Percentiles rank a stretch among this genome's conserved stretches.
These are phyloP conservation scores for Hirtodrosophila trivittata DNA, from an alignment of 2,888 invertebrate species.

Conservation along the genomic window DNA sequence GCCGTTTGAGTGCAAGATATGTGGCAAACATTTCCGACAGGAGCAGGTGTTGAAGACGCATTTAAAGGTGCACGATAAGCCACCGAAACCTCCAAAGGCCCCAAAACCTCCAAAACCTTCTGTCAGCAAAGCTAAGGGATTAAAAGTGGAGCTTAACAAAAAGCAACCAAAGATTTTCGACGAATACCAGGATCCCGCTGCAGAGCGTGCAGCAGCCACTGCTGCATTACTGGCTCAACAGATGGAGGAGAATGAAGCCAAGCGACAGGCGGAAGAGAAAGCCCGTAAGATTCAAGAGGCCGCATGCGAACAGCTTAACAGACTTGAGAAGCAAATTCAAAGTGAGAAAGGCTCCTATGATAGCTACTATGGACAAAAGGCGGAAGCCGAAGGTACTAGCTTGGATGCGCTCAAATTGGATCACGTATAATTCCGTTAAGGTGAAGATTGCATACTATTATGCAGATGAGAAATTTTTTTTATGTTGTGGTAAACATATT, in stretches of 20 bases:
- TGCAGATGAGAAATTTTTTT: slow-evolving; percentile 21
- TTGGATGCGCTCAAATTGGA: slow-evolving; percentile 64
- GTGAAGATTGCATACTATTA: slow-evolving; percentile 32
- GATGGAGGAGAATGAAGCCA: slow-evolving; percentile 76
- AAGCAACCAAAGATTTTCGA: slow-evolving; percentile 69
- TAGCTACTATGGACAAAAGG: slow-evolving; percentile 69
- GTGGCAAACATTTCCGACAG: slow-evolving; percentile 82
- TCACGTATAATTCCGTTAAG: slow-evolving; percentile 52
- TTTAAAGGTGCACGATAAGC: slow-evolving; percentile 79
- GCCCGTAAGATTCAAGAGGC: slow-evolving; percentile 79
- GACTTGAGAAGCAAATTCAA: slow-evolving; percentile 68
- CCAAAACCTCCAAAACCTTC: slow-evolving; percentile 58
- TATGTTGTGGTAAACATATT: slow-evolving; percentile 26
- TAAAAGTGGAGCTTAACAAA: slow-evolving; percentile 55
- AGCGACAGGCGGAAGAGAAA: slow-evolving; percentile 75
- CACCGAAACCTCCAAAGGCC: slow-evolving; percentile 59
- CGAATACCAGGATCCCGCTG: slow-evolving; percentile 73
- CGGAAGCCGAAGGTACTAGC: slow-evolving; percentile 53
- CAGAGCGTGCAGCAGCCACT: slow-evolving; percentile 72
- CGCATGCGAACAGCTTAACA: slow-evolving; percentile 74
- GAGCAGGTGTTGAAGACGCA: slow-evolving; percentile 81
- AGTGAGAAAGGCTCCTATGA: slow-evolving; percentile 64
- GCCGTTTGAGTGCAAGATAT: slow-evolving; percentile 80
- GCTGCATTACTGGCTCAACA: slow-evolving; percentile 80
- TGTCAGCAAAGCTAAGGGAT: slow-evolving; percentile 50